Conservation (phyloP, 2,888 invertebrate genomes). For the Chloromyia formosa region DNA sequence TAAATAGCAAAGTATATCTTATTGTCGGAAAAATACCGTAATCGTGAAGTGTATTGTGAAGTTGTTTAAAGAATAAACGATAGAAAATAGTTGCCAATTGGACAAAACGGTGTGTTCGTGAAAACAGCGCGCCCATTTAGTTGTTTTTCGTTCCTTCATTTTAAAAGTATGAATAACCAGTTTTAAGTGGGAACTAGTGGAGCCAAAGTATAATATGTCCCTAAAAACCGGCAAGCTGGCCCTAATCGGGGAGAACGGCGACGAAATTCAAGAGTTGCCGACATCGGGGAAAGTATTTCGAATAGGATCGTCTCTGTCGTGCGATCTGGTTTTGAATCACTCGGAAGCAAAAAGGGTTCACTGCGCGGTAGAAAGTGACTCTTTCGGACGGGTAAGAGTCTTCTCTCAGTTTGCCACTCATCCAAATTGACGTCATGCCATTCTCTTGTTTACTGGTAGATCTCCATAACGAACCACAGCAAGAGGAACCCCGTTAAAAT, state of each 20-base stretch:
- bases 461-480: constrained; percentile 58
- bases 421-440: not conserved
- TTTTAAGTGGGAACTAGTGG: too few relatives aligned
- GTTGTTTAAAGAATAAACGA: too few relatives aligned
- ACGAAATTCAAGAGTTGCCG: constrained; percentile 1
- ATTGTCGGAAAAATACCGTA: too few relatives aligned
- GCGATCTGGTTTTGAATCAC: constrained; percentile 57
- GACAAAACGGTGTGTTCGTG: too few relatives aligned
- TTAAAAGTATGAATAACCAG: too few relatives aligned
- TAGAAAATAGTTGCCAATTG: too few relatives aligned
- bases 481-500: constrained; percentile 55
- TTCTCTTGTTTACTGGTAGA: constrained; percentile 52
- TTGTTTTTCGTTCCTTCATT: too few relatives aligned
- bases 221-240: constrained; percentile 26
- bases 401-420: not conserved
- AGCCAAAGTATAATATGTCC: constrained; percentile 3
- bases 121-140: too few relatives aligned
- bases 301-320: constrained; percentile 58
- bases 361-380: constrained; percentile 60
- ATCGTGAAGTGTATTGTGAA: too few relatives aligned
- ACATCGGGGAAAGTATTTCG: constrained; percentile 57
- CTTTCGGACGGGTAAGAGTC: constrained; percentile 60
- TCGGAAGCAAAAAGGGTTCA: constrained; percentile 56
- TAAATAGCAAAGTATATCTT: too few relatives aligned
- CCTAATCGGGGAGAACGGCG: not conserved